phyloP scores from a whole-genome alignment of 2,113 vertebrate genomes.

The Varanus komodoensis region DNA sequence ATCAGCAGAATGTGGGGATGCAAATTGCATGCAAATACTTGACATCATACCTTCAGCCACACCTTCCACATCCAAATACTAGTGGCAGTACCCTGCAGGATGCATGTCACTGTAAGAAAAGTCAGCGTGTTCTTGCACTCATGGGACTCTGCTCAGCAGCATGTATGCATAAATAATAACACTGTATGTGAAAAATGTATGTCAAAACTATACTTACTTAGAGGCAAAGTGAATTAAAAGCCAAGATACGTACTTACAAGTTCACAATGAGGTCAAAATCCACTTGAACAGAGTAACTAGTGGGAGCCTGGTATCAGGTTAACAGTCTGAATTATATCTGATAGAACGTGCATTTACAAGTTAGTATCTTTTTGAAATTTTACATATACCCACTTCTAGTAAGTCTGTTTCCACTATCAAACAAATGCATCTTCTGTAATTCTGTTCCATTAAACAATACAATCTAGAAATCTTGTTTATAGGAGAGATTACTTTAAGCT shows the following conservation, averaged over 20 bases:
- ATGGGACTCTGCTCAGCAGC: background rate
- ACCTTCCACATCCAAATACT: background rate
- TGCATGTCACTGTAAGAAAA: background rate
- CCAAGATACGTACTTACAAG: background rate
- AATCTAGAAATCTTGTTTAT: constrained; percentile 44
- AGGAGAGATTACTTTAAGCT: constrained; percentile 63
- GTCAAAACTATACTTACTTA: background rate
- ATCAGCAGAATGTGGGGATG: background rate
- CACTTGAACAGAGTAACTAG: background rate
- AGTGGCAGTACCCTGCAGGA: background rate
- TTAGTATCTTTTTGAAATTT: constrained; percentile 49
- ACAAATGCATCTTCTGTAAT: constrained; percentile 15
- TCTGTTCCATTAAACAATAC: constrained; percentile 30
- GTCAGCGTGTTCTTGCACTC: background rate
- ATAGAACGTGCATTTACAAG: constrained; percentile 27
- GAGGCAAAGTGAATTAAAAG: background rate
- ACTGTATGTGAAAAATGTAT: background rate
- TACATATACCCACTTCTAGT: constrained; percentile 35
- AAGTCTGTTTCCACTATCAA: constrained; percentile 17
- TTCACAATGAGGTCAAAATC: background rate
- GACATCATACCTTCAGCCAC: background rate
- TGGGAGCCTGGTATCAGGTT: background rate
- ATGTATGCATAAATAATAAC: background rate
- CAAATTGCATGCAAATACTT: background rate
- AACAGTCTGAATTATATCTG: background rate